Conservation (phyloP, 2,113 vertebrate genomes). For the Sarotherodon lohbergeri region DNA sequence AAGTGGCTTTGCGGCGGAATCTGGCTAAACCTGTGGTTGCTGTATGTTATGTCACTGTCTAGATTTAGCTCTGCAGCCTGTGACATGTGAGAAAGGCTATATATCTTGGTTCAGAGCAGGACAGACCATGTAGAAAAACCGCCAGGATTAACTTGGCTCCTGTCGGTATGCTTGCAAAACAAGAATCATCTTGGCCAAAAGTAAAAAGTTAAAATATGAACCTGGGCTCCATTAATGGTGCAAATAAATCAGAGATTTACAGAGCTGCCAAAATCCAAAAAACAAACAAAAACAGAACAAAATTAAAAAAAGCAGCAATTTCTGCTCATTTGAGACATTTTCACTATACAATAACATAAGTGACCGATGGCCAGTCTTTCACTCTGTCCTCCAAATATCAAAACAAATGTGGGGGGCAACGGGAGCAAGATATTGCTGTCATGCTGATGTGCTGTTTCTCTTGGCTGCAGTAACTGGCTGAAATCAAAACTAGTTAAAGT, state of each 20-base stretch:
- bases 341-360: not conserved
- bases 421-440: not conserved
- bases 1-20: constrained; percentile 26
- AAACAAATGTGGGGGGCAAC: not conserved
- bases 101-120: constrained; percentile 28
- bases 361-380: not conserved
- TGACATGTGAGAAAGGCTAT: not conserved
- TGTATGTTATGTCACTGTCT: constrained; percentile 43
- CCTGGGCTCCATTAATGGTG: not conserved
- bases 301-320: not conserved
- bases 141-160: constrained; percentile 25
- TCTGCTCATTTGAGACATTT: not conserved
- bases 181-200: constrained; percentile 19
- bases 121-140: constrained; percentile 17
- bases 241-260: not conserved
- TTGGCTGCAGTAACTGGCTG: constrained; percentile 24
- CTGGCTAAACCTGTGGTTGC: constrained; percentile 32
- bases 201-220: not conserved
- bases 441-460: not conserved
- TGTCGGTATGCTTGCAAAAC: constrained; percentile 14
- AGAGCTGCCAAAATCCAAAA: not conserved
- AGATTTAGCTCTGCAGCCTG: constrained; percentile 20
- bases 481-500: constrained; percentile 6
- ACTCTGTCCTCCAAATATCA: not conserved
- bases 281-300: not conserved